phyloP scores from a whole-genome alignment of 2,797 vertebrate genomes.

The Channa striata region DNA sequence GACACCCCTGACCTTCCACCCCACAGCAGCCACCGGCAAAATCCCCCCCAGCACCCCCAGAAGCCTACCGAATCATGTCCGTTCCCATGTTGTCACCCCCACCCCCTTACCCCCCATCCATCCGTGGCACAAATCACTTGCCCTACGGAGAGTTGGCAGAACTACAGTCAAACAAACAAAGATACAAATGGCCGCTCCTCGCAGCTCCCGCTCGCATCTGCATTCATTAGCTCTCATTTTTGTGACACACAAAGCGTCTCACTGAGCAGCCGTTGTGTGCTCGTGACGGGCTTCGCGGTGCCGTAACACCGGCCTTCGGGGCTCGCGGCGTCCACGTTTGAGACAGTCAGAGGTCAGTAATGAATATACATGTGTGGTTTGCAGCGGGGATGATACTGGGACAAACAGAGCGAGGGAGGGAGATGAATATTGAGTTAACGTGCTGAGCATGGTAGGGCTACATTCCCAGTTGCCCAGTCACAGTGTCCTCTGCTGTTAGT shows the following conservation, averaged over 20 bases:
- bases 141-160: conserved; percentile 56
- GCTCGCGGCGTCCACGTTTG: conserved; percentile 52
- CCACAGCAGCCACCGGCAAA: conserved; percentile 5
- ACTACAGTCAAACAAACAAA: conserved; percentile 57
- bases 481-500: conserved; percentile 79
- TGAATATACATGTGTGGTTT: conserved; percentile 83
- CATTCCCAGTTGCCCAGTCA: conserved; percentile 68
- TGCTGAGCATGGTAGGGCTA: conserved; percentile 61
- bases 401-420: conserved; percentile 70
- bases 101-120: conserved; percentile 34
- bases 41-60: conserved; percentile 27
- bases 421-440: conserved; percentile 81
- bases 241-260: conserved; percentile 49
- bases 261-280: conserved; percentile 29
- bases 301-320: conserved; percentile 59
- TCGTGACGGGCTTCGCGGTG: conserved; percentile 56
- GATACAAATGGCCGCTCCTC: conserved; percentile 66
- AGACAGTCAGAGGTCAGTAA: conserved; percentile 79
- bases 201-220: conserved; percentile 57
- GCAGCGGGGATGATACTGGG: conserved; percentile 61
- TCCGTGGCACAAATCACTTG: conserved; percentile 39
- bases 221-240: conserved; percentile 69
- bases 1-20: not conserved
- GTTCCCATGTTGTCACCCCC: conserved; percentile 36
- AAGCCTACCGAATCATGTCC: conserved; percentile 36